Evolutionary conservation across 2,113 vertebrate genomes (phyloP).

Genomic region (Lepidothrix coronata): DNA sequence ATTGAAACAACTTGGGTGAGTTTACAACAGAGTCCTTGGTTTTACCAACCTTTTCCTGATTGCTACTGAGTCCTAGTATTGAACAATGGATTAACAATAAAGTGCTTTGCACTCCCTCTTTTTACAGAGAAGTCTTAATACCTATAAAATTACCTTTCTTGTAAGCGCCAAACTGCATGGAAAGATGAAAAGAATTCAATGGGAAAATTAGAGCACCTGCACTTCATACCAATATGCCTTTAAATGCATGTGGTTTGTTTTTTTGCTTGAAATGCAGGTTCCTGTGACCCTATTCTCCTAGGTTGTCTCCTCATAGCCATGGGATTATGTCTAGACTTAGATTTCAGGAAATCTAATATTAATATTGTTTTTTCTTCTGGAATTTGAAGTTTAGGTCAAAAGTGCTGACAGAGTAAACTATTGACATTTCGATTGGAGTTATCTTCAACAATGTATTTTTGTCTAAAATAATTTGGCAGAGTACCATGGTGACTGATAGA

Average conservation of each 20-base stretch:
- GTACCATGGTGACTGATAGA: not conserved
- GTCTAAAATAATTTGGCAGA: not conserved
- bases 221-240: not conserved
- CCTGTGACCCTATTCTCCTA: not conserved
- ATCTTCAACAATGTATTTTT: not conserved
- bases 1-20: not conserved
- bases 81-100: not conserved
- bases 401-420: not conserved
- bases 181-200: not conserved
- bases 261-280: not conserved
- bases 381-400: not conserved
- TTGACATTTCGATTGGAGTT: not conserved
- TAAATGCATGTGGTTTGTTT: not conserved
- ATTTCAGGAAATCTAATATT: not conserved
- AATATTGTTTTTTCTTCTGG: not conserved
- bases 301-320: not conserved
- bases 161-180: not conserved
- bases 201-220: not conserved
- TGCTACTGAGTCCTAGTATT: not conserved
- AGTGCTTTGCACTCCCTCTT: not conserved
- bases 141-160: not conserved
- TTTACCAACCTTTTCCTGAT: not conserved
- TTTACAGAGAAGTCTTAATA: not conserved
- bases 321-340: not conserved
- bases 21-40: not conserved